Conservation (phyloP, 2,888 invertebrate species). For the Anthrax anthrax region DNA sequence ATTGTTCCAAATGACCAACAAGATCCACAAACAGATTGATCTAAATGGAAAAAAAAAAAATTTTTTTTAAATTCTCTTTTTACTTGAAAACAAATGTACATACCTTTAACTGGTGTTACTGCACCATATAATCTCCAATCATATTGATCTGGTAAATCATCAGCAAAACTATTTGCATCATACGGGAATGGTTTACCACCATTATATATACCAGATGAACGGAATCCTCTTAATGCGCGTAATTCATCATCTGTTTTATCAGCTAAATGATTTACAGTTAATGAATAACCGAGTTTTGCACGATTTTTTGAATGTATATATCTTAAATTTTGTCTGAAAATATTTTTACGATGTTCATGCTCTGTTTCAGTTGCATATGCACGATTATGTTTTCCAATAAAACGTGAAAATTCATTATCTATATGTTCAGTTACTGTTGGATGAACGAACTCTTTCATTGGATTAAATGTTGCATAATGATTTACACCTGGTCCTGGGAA, state of each 20-base stretch:
- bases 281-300: slow-evolving; percentile 51
- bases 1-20: slow-evolving; percentile 96
- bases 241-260: slow-evolving; percentile 69
- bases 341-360: slow-evolving; percentile 52
- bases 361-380: slow-evolving; percentile 50
- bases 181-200: slow-evolving; percentile 69
- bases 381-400: slow-evolving; percentile 56
- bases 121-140: slow-evolving; percentile 91
- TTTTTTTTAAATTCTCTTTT: background rate
- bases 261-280: slow-evolving; percentile 77
- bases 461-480: slow-evolving; percentile 75
- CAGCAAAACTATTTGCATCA: slow-evolving; percentile 37
- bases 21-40: slow-evolving; percentile 94
- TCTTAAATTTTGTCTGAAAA: slow-evolving; percentile 77
- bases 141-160: slow-evolving; percentile 53
- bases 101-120: slow-evolving; percentile 86
- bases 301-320: slow-evolving; percentile 72
- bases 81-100: background rate
- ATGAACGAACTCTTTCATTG: slow-evolving; percentile 81
- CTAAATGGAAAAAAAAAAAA: slow-evolving; percentile 34
- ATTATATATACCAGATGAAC: slow-evolving; percentile 48
- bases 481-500: slow-evolving; percentile 80
- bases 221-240: slow-evolving; percentile 52
- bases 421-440: slow-evolving; percentile 54
- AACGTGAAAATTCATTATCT: slow-evolving; percentile 54